Evolutionary conservation across 2,888 invertebrate genomes (phyloP).

Genomic region (Chloromyia formosa): DNA sequence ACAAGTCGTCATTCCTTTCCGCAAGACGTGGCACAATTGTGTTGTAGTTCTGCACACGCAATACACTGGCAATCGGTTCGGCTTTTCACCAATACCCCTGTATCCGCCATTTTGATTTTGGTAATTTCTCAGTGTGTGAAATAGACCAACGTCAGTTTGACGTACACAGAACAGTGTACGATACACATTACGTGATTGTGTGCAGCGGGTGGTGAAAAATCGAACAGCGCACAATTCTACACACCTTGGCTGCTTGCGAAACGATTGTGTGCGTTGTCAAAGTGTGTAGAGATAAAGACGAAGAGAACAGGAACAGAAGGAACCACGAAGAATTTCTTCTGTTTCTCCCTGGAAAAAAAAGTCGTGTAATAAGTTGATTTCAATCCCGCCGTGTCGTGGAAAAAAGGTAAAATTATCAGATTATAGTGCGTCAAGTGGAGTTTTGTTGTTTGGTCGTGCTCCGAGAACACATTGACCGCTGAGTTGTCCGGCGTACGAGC

Average conservation of each 20-base stretch:
- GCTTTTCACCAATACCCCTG: conserved; percentile 27
- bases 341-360: conserved; percentile 33
- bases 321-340: conserved; percentile 31
- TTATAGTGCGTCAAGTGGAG: neutral
- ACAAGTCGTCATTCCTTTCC: conserved; percentile 29
- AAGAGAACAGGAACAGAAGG: conserved; percentile 29
- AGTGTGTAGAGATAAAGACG: conserved; percentile 15
- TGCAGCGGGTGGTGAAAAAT: conserved; percentile 34
- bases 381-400: neutral
- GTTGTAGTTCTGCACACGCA: conserved; percentile 24
- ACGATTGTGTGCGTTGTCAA: conserved; percentile 42
- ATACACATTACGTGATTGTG: neutral
- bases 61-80: neutral
- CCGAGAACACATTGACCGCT: neutral
- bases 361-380: neutral
- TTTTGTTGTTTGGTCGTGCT: neutral
- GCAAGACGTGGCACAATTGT: conserved; percentile 47
- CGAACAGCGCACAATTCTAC: conserved; percentile 5
- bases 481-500: conserved; percentile 15
- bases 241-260: neutral
- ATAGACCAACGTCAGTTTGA: conserved; percentile 33
- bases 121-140: neutral
- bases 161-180: conserved; percentile 25
- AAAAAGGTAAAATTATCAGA: neutral
- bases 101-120: conserved; percentile 32